Percentiles rank a stretch among this genome's conserved stretches.
Evolutionary conservation across 2,888 invertebrate genomes (phyloP).

Genomic region (Pemphredon lugubris): DNA sequence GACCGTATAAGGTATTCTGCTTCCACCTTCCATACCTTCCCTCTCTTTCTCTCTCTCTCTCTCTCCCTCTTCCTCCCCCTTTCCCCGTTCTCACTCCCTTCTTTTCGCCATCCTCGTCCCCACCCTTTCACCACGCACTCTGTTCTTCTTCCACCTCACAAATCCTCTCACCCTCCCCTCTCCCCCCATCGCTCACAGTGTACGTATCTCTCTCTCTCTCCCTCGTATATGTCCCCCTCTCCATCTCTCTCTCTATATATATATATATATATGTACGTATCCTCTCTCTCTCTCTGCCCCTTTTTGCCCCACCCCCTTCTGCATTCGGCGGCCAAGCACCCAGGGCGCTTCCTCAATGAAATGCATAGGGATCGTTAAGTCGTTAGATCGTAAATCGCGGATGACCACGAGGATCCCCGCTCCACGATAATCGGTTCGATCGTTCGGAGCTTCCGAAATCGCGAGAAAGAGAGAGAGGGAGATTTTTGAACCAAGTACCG

Average conservation of each 20-base stretch:
- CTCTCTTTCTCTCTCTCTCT: constrained; percentile 34
- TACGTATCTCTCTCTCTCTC: constrained; percentile 39
- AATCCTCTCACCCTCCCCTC: constrained; percentile 25
- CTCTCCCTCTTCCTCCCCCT: constrained; percentile 19
- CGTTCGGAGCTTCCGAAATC: too few species aligned
- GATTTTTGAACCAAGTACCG: too few species aligned
- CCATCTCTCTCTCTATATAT: too few species aligned
- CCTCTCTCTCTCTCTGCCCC: constrained; percentile 17
- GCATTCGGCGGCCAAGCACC: constrained; percentile 32
- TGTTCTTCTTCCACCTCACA: background rate
- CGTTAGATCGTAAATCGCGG: constrained; percentile 67
- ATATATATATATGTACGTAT: too few species aligned
- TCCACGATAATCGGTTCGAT: too few species aligned
- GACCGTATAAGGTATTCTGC: constrained; percentile 79
- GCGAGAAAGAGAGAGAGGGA: too few species aligned
- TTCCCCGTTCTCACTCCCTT: constrained; percentile 19
- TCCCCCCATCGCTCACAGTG: constrained; percentile 13
- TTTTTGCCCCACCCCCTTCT: constrained; percentile 10
- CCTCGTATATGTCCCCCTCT: constrained; percentile 7
- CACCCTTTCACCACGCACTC: constrained; percentile 1
- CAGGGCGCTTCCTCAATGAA: constrained; percentile 46
- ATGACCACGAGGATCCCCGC: constrained; percentile 63
- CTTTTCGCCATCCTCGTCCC: constrained; percentile 28
- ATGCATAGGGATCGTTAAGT: constrained; percentile 41
- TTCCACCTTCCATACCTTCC: constrained; percentile 77